Conservation (phyloP, 2,888 invertebrate genomes). For the Rapana venosa region DNA sequence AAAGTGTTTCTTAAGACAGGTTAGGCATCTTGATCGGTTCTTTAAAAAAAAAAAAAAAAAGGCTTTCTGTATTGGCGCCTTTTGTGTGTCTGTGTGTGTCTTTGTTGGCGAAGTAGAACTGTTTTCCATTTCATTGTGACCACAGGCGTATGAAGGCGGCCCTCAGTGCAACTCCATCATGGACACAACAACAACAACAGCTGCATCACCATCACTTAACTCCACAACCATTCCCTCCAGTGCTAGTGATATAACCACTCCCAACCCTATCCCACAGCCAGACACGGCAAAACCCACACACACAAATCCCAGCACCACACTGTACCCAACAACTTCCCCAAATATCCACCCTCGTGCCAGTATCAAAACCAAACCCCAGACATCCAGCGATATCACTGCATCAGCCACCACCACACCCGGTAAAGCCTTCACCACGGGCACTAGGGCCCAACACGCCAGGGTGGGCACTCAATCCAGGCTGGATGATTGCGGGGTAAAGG, state of each 20-base stretch:
- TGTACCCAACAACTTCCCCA: background rate
- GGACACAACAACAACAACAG: background rate
- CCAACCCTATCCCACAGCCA: background rate
- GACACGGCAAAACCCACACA: background rate
- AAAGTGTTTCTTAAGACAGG: background rate
- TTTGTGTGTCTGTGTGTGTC: background rate
- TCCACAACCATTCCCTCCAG: background rate
- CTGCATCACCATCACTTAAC: background rate
- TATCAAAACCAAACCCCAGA: background rate
- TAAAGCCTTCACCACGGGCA: background rate
- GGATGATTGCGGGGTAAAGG: conserved; percentile 3
- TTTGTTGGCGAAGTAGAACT: background rate
- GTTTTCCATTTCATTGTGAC: background rate
- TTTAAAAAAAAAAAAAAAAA: no score
- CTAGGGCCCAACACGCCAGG: background rate
- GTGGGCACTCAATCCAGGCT: background rate
- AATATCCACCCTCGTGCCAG: background rate
- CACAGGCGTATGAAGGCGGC: background rate
- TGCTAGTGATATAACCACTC: background rate
- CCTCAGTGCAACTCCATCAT: background rate
- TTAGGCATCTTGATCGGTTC: background rate
- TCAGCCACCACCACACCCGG: background rate
- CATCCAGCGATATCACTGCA: background rate
- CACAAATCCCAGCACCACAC: background rate
- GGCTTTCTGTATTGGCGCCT: background rate